phyloP scores from a whole-genome alignment of 1,140 invertebrate genomes.

The Papilio helenus region DNA sequence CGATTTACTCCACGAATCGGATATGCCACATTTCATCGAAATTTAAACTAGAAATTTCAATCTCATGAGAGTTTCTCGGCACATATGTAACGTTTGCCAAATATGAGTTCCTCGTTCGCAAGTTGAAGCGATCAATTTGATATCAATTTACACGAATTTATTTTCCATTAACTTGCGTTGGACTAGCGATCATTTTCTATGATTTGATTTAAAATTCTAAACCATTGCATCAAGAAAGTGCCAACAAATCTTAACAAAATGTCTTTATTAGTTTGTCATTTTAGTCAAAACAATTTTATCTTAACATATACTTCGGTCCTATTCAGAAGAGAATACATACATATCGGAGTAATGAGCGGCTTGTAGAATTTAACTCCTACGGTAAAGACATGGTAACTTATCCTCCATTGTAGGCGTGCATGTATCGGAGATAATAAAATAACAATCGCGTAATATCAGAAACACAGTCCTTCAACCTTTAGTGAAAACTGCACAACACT shows the following conservation, averaged over 20 bases:
- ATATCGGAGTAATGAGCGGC: neutral
- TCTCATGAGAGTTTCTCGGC: conserved; percentile 1
- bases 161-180: neutral
- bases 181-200: neutral
- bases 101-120: neutral
- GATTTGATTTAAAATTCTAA: neutral
- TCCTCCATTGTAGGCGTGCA: too few relatives aligned
- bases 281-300: too few relatives aligned
- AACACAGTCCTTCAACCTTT: too few relatives aligned
- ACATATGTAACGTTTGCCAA: conserved; percentile 20
- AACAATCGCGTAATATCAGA: too few relatives aligned
- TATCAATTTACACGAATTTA: conserved; percentile 9
- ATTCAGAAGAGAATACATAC: neutral
- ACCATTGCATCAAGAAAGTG: neutral
- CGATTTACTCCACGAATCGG: neutral
- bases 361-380: too few relatives aligned
- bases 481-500: too few relatives aligned
- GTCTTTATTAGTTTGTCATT: neutral
- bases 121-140: conserved; percentile 16
- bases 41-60: conserved; percentile 23
- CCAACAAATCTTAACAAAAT: neutral
- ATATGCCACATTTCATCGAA: neutral
- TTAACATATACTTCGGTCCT: neutral
- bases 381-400: too few relatives aligned
- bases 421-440: too few relatives aligned